Evolutionary conservation across 1,140 invertebrate genomes (phyloP), one percentile per base, ranked within the genome.

Genomic region (Sinonovacula constricta): DNA sequence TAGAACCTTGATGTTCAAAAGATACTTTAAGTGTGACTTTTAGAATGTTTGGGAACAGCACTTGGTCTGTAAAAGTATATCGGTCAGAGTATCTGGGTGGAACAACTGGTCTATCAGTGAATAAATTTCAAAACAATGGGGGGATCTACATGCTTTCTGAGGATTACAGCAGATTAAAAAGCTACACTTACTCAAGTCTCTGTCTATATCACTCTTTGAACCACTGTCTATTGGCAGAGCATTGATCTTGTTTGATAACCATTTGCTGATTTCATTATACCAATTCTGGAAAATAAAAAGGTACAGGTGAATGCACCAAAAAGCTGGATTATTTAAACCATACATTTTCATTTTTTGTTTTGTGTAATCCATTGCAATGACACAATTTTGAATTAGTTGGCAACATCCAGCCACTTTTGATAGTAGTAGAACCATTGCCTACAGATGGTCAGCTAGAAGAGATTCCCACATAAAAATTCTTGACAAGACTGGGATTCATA

Each of bases 251-350:
- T 94, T 95, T 15, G 94, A 94, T 0, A 99, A 91, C 99, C 99
- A 99, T 92, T 99, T 99, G 22, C 94, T 94, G 76, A 99, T 98
- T 92, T 99, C 99, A 92, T 99, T 99, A 83, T 96, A 95, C 99
- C 99, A 99, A 92, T 99, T 99, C 92, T 94, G 82, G 34, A 84
- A 81, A 69, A 79, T 81, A 75, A 72, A 70, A 65, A 26, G n/a
- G 18, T 36, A 31, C 31, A 77, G 28, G 54, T 26, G 68, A 30
- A 10, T 39, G 18, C 24, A 69, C 3, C 26, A 57, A 24, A n/a
- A 30, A 51, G 18, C 3, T 31, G 31, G 3, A 51, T 3, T 30
- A 5, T 39, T 36, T n/a, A 66, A 39, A 66, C 2, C 3, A n/a
- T n/a, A n/a, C n/a, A n/a, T n/a, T n/a, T n/a, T n/a, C n/a, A n/a